Base-by-base conservation (phyloP, 2,113 vertebrate species). In the Hippocampus zosterae region DNA sequence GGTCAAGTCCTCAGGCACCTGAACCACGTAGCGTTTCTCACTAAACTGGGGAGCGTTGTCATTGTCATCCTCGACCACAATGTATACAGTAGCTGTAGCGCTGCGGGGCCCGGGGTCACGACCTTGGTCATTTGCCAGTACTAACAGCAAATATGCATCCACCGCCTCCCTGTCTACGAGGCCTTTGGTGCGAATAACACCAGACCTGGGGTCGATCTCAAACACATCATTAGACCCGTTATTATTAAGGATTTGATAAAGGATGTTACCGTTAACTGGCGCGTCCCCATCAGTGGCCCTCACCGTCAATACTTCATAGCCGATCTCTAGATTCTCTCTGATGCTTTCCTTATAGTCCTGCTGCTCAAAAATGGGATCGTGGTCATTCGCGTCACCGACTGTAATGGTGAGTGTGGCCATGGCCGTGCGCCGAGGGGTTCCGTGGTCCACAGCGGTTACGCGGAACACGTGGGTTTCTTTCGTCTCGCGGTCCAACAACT, bases 41-140 rank as follows among this genome's bases (percentile, higher is more conserved):
- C 96, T 95, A 71, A 98, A 99, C 91, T 99, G 96, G 0, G 97
- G 97, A 0, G 93, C 91, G 0, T 98, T 99, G 74, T 99, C 97
- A 0, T 99, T 99, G 83, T 99, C 97, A 0, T 99, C 97, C 76
- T 98, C 95, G 77, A 99, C 96, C 0, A 91, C 11, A 0, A 99
- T 95, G 81, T 86, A 81, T 16, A 99, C 93, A 0, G 93, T 93
- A 0, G 95, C 96, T 0, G 95, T 98, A 65, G 95, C 88, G 0
- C 95, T 98, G 46, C 96, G 93, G 0, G 96, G 94, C 0, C 92
- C 91, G 0, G 96, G 96, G 67, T 96, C 94, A 18, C 91, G 93
- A 25, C 97, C 97, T 77, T 98, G 95, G 57, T 99, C 97, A 0
- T 94, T 92, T 0, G 97, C 97, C 74, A 94, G 94, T 62, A 98